Evolutionary conservation across 2,797 vertebrate species (phyloP).

Genomic region (Sebastes baramenuke): DNA sequence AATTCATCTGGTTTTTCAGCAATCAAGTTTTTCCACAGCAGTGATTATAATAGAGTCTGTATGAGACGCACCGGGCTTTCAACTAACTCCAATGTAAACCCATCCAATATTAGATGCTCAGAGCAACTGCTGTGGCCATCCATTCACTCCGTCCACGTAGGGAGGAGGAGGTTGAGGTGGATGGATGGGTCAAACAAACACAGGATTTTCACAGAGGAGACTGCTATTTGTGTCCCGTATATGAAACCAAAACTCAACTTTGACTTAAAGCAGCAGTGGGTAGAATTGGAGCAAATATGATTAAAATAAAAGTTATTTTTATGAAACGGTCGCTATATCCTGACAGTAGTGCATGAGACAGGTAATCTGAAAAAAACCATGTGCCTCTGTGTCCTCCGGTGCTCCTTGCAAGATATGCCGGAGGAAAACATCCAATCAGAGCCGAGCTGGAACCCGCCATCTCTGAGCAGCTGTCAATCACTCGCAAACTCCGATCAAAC

Average conservation of each 20-base stretch:
- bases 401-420: too few species aligned
- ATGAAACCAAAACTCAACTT: too few species aligned
- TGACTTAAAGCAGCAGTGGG: background rate
- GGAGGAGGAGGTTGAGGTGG: background rate
- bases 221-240: too few species aligned
- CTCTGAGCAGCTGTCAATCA: background rate
- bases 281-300: background rate
- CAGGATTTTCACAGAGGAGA: background rate
- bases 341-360: background rate
- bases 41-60: background rate
- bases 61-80: background rate
- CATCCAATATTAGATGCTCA: too few species aligned
- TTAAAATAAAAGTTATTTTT: background rate
- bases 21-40: background rate
- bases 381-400: too few species aligned
- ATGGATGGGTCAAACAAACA: background rate
- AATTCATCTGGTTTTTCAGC: slow-evolving; percentile 15
- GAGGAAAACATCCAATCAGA: background rate
- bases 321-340: background rate
- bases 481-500: background rate
- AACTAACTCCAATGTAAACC: background rate
- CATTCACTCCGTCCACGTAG: background rate
- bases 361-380: too few species aligned
- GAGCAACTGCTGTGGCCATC: background rate
- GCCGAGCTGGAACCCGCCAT: background rate